Base-by-base conservation (phyloP, 2,888 invertebrate genomes). In the Agrilus biguttatus region DNA sequence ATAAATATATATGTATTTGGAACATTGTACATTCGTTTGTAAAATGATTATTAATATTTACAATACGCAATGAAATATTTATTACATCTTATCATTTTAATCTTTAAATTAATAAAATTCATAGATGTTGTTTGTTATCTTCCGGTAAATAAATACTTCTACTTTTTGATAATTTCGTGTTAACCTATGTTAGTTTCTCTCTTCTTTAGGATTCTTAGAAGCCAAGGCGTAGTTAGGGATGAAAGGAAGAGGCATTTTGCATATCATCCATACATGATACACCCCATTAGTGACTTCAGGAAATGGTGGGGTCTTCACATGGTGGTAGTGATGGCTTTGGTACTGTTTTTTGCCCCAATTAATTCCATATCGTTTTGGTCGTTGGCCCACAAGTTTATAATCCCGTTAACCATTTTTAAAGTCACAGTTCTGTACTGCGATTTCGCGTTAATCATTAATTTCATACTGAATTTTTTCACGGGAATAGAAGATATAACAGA, bases 231-330 rank as follows among this genome's bases (percentile, higher is more conserved):
- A 2, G 56, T 67, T 17, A 57, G 57, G 45, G 56, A 54, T 35
- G 67, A 68, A 51, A 64, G 63, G 41, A 55, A 45, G 13, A 55
- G 58, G 13, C 67, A 68, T 37, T 47, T 66, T 3, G 51, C 52
- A 21, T 45, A 53, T 7, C 52, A 62, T 47, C 57, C 55, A 0
- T 55, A 53, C 14, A 63, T 64, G 54, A 58, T 68, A 40, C 65
- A 68, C 53, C 68, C 68, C 0, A 66, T 65, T n/a, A 67, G 68
- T 47, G 48, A 51, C 17, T 53, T 3, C 47, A 65, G 66, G 41
- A 53, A 55, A 38, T 59, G 47, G 48, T 67, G 67, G 67, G 55
- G 62, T 44, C 47, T 57, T 36, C 37, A 56, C 14, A 65, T 67
- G 61, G 55, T 63, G 12, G 5, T 58, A 12, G 44, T 56, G 17